Base-by-base conservation (phyloP, 2,113 vertebrate species). In the Mormyrus iriodes region DNA sequence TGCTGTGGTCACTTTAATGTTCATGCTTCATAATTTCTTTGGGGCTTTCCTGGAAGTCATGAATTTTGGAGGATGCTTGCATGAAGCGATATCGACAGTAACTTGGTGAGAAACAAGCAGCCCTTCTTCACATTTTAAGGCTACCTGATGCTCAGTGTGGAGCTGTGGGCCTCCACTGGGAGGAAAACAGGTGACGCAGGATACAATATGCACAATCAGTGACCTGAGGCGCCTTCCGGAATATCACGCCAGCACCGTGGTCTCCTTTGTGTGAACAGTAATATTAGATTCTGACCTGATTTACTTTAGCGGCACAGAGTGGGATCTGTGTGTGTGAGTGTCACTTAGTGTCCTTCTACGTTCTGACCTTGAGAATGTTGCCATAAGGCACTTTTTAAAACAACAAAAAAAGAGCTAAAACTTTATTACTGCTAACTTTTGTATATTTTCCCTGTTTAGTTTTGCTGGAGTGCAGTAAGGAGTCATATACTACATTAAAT, bases 221-320 rank as follows among this genome's bases (percentile, higher is more conserved):
- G 83, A 48, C 83, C 83, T 27, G 48, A 24, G 44, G 44, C 83
- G n/a, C 12, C 83, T 49, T 24, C 44, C n/a, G 10, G 83, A 85
- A 49, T 12, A 15, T 51, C 83, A 51, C 1, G 73, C 73, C 13
- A 42, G 27, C 61, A 31, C 10, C n/a, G 9, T 69, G 61, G 73
- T 85, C 83, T 85, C 44, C 83, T 48, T 85, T 85, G 83, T 85
- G 83, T 51, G 83, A 27, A 51, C 83, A 48, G 83, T 85, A 85
- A 85, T 85, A 85, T 85, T 51, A 48, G 42, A 51, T 48, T 85
- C 19, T 85, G 83, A 85, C 44, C 83, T 85, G 42, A 49, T 48
- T 85, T 85, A 49, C 83, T 85, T 85, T n/a, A 85, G 51, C 42
- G 51, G n/a, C n/a, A 53, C 49, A 86, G 85, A 17, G 49, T 53